Conservation (phyloP, 2,113 vertebrate species). For the Lates calcarifer region DNA sequence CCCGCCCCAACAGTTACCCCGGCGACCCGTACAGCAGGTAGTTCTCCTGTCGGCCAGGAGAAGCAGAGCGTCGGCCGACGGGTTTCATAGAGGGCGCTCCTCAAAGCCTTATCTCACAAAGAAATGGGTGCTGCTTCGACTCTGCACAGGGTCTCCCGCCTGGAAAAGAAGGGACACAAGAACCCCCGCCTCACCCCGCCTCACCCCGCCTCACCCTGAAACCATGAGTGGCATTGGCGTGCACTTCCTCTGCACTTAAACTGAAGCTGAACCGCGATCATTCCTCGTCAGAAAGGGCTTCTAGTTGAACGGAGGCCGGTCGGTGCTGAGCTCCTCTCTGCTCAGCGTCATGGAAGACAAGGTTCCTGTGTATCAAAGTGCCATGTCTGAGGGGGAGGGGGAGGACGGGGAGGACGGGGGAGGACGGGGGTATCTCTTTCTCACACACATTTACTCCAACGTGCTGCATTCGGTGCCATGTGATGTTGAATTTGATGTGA, state of each 20-base stretch:
- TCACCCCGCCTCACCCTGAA: background rate
- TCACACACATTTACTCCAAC: constrained; percentile 58
- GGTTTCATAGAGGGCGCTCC: constrained; percentile 46
- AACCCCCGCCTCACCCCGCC: constrained; percentile 23
- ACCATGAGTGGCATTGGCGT: constrained; percentile 38
- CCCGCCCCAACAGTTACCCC: constrained; percentile 56
- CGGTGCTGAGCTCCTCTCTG: constrained; percentile 30
- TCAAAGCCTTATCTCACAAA: constrained; percentile 78
- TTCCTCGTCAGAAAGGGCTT: constrained; percentile 77
- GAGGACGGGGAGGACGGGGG: background rate
- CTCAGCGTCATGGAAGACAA: constrained; percentile 18
- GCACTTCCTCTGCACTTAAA: constrained; percentile 74
- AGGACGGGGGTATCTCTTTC: background rate
- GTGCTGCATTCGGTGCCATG: constrained; percentile 68
- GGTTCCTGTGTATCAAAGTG: constrained; percentile 62
- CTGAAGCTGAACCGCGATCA: constrained; percentile 67
- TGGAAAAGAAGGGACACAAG: constrained; percentile 56
- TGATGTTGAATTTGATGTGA: constrained; percentile 66
- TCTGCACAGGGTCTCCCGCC: constrained; percentile 57
- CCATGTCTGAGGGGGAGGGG: constrained; percentile 46
- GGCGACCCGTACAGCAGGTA: constrained; percentile 85
- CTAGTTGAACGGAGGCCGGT: constrained; percentile 71
- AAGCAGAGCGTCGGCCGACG: background rate
- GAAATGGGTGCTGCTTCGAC: constrained; percentile 77
- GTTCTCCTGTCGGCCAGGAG: constrained; percentile 49